These are phyloP conservation scores for Okamejei kenojei DNA, from an alignment of 2,797 vertebrate species.

Conservation along the genomic window DNA sequence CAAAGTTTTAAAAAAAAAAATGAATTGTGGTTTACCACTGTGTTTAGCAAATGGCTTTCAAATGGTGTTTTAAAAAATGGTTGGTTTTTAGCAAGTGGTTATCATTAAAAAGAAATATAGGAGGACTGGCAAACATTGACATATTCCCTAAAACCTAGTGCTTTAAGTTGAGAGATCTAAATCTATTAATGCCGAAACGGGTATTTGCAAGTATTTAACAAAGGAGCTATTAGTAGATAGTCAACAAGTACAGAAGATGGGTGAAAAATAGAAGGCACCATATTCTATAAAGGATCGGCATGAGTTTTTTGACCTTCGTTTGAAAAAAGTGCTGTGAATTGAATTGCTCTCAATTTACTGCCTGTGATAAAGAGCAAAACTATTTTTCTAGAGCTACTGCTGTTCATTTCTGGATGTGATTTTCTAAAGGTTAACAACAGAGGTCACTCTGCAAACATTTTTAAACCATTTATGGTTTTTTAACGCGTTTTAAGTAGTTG, in stretches of 20 bases:
- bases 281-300: neutral
- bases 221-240: neutral
- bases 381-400: neutral
- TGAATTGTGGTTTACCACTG: neutral
- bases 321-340: neutral
- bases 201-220: neutral
- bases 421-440: slow-evolving; percentile 18
- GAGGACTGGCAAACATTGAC: neutral
- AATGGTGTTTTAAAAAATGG: too few relatives aligned
- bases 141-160: neutral
- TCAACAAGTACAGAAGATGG: neutral
- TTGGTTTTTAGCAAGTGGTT: neutral
- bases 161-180: neutral
- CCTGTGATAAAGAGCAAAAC: neutral
- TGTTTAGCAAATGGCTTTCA: neutral
- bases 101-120: neutral
- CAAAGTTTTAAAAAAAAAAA: neutral
- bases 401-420: neutral
- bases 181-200: neutral
- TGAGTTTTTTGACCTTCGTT: neutral
- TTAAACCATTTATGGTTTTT: slow-evolving; percentile 33
- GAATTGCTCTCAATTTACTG: neutral
- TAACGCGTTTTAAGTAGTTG: neutral
- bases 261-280: neutral
- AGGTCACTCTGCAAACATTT: slow-evolving; percentile 5